phyloP scores from a whole-genome alignment of 2,113 vertebrate genomes.

The Trematomus loennbergii region DNA sequence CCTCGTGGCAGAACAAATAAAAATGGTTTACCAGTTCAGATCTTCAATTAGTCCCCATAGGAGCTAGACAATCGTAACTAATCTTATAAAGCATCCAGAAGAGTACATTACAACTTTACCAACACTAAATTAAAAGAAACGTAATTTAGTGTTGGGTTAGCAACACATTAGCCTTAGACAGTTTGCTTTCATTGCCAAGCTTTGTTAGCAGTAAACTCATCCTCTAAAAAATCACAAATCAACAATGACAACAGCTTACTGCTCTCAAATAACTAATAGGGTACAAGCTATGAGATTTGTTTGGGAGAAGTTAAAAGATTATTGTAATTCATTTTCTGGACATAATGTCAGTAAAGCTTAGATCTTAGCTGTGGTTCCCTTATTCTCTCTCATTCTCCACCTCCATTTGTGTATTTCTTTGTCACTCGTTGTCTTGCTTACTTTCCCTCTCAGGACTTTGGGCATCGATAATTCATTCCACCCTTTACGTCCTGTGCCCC shows the following conservation, averaged over 20 bases:
- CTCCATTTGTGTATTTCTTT: constrained; percentile 2
- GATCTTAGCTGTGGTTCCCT: not conserved
- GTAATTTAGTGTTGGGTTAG: not conserved
- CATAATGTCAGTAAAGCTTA: not conserved
- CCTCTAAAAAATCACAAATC: not conserved
- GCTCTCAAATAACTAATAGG: too few relatives aligned
- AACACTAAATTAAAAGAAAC: not conserved
- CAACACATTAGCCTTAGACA: not conserved
- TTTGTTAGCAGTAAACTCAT: not conserved
- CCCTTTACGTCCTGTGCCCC: constrained; percentile 7
- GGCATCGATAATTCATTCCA: constrained; percentile 56
- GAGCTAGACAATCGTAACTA: not conserved
- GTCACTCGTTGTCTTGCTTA: not conserved
- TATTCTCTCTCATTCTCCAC: not conserved
- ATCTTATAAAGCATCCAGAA: not conserved
- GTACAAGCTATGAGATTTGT: too few relatives aligned
- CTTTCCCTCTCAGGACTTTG: constrained; percentile 7
- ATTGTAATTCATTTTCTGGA: not conserved
- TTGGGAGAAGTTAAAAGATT: not conserved
- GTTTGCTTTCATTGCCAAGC: not conserved
- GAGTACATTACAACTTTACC: not conserved
- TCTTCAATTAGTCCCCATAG: not conserved
- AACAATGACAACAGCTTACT: not conserved
- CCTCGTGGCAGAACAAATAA: not conserved
- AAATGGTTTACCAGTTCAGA: not conserved